Percentiles rank a stretch among this genome's conserved stretches.
These are phyloP conservation scores for Archocentrus centrarchus DNA, from an alignment of 2,113 vertebrate genomes.

Conservation along the genomic window DNA sequence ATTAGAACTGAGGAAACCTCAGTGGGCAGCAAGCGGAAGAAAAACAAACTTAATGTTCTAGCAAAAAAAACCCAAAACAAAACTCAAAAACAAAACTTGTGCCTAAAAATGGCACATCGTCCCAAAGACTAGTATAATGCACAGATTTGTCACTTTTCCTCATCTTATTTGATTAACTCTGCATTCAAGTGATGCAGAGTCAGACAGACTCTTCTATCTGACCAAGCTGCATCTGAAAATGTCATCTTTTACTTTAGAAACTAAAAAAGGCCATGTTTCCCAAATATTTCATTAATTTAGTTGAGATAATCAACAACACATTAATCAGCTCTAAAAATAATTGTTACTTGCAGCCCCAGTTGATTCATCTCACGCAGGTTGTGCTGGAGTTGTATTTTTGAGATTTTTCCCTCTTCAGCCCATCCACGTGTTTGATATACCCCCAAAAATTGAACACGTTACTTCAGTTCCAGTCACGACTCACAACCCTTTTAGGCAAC, in stretches of 20 bases:
- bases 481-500: background rate
- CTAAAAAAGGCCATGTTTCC: too few relatives aligned
- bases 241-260: slow-evolving; percentile 4
- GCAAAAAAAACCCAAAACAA: background rate
- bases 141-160: too few relatives aligned
- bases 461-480: background rate
- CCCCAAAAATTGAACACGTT: background rate
- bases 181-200: too few relatives aligned
- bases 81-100: too few relatives aligned
- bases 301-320: too few relatives aligned
- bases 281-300: too few relatives aligned
- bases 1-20: background rate
- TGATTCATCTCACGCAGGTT: too few relatives aligned
- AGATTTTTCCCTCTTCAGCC: too few relatives aligned
- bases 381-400: too few relatives aligned
- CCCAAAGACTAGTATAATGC: background rate
- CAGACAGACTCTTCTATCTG: background rate
- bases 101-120: background rate
- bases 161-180: background rate
- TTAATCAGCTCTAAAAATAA: too few relatives aligned
- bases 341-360: too few relatives aligned
- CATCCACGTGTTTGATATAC: background rate
- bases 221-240: background rate
- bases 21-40: background rate
- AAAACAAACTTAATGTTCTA: slow-evolving; percentile 13